Percentiles rank a stretch among this genome's conserved stretches.
These are phyloP conservation scores for Drosophila pullipes DNA, from an alignment of 2,888 invertebrate genomes.

Conservation along the genomic window DNA sequence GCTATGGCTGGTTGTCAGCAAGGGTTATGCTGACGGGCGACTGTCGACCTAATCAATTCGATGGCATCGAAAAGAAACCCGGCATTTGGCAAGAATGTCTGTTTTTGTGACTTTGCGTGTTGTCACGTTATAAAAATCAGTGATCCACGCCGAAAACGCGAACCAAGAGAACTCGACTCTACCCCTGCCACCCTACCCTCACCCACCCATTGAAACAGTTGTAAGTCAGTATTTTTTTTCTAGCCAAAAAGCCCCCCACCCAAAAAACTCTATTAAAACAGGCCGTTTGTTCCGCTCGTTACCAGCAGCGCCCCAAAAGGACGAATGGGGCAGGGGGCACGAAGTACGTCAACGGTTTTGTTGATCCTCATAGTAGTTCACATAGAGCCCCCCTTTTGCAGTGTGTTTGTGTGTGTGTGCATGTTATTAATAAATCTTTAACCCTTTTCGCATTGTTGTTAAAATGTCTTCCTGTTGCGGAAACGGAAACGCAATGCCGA, in stretches of 20 bases:
- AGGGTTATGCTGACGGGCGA: conserved; percentile 64
- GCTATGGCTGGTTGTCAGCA: conserved; percentile 21
- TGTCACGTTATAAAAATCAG: conserved; percentile 85
- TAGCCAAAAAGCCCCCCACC: not conserved
- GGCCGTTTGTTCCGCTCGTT: conserved; percentile 79
- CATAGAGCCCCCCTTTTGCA: not conserved
- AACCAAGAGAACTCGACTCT: not conserved
- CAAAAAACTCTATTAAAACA: conserved; percentile 31
- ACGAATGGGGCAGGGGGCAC: not conserved
- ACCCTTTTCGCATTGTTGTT: conserved; percentile 74
- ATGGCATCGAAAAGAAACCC: conserved; percentile 51
- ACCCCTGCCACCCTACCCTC: not conserved
- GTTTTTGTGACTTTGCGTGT: conserved; percentile 83
- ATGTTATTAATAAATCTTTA: conserved; percentile 84
- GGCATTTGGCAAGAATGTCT: conserved; percentile 38
- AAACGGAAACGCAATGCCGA: conserved; percentile 84
- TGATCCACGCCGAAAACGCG: conserved; percentile 71
- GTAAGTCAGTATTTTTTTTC: not conserved
- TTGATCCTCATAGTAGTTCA: conserved; percentile 41
- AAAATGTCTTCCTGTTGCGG: conserved; percentile 80
- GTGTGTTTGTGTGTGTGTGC: conserved; percentile 14
- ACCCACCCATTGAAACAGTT: not conserved
- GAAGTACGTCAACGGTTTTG: conserved; percentile 51
- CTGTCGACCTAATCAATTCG: conserved; percentile 67
- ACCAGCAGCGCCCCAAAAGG: conserved; percentile 63